These are phyloP conservation scores for Aphelenchoides avenae DNA, from an alignment of 1,140 invertebrate species.

Conservation along the genomic window DNA sequence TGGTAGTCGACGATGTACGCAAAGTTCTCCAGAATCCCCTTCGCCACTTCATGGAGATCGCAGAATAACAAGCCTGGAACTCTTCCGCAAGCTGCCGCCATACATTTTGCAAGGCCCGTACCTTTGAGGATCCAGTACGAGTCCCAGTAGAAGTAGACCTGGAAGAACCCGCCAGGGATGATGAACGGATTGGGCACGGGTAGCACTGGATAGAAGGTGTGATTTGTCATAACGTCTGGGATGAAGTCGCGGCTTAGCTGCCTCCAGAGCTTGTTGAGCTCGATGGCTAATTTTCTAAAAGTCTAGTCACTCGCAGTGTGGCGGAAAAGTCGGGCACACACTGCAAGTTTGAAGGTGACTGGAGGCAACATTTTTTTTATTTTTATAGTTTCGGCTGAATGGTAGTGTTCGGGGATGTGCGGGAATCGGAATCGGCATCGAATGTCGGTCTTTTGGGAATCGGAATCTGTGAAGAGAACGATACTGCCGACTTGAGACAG, in stretches of 20 bases:
- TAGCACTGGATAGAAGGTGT: conserved; percentile 72
- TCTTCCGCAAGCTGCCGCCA: background rate
- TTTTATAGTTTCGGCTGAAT: background rate
- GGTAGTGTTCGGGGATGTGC: background rate
- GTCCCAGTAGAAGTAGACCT: conserved; percentile 84
- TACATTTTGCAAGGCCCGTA: background rate
- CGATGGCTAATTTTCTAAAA: conserved; percentile 56
- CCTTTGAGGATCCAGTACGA: conserved; percentile 87
- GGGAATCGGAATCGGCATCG: background rate
- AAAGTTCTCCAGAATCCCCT: conserved; percentile 69
- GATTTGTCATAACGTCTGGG: conserved; percentile 72
- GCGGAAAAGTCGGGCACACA: background rate
- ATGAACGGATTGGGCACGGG: conserved; percentile 83
- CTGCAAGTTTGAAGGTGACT: background rate
- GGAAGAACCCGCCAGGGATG: conserved; percentile 82
- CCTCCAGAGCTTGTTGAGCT: conserved; percentile 72
- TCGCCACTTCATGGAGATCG: conserved; percentile 73
- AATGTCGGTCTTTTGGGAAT: background rate
- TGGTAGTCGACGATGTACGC: conserved; percentile 34
- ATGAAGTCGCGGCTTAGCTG: conserved; percentile 68
- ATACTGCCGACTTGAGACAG: too few species aligned
- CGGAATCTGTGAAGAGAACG: background rate
- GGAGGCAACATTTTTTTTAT: too few species aligned
- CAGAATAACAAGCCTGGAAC: conserved; percentile 63
- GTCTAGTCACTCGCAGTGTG: too few species aligned